Conservation (phyloP, 2,113 vertebrate species). For the Thomomys bottae region DNA sequence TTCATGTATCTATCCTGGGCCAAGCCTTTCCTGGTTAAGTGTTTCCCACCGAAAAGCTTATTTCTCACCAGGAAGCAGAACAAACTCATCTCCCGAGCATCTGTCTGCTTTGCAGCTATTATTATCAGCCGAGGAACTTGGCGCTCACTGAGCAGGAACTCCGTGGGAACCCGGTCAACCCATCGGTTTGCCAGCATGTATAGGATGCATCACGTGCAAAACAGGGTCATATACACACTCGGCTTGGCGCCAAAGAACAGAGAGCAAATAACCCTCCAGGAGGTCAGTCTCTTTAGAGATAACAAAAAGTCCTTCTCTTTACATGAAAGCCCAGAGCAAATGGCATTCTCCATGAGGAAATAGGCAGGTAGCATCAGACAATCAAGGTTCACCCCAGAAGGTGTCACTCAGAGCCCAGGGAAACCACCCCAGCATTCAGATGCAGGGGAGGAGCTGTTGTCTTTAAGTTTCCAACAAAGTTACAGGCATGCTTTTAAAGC, state of each 20-base stretch:
- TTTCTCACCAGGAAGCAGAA: neutral
- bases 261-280: accelerated
- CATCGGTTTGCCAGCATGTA: neutral
- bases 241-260: neutral
- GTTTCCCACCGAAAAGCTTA: neutral
- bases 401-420: neutral
- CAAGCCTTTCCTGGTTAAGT: neutral
- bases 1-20: neutral
- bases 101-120: neutral
- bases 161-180: neutral
- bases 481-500: no score
- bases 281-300: neutral
- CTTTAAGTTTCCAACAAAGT: neutral
- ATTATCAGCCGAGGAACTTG: neutral
- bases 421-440: neutral
- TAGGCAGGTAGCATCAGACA: neutral
- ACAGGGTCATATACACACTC: accelerated
- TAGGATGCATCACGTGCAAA: accelerated
- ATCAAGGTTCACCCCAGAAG: accelerated
- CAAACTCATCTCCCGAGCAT: neutral
- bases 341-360: neutral
- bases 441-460: neutral
- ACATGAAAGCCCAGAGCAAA: neutral
- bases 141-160: neutral
- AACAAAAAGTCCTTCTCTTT: neutral